These are phyloP conservation scores for Apodemus sylvaticus DNA, from an alignment of 2,113 vertebrate genomes.

Conservation along the genomic window DNA sequence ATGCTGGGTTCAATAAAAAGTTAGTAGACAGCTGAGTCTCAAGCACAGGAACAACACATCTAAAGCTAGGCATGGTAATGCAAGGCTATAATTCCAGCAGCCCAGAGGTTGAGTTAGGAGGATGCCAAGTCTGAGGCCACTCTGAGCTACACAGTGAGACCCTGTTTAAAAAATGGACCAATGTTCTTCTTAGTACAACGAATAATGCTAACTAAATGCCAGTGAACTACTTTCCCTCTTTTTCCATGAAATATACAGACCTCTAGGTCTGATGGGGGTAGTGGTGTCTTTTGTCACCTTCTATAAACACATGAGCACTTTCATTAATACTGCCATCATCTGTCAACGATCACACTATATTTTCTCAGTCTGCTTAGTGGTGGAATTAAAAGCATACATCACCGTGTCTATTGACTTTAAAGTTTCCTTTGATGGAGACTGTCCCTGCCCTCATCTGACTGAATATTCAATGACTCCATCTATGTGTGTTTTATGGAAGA, in stretches of 20 bases:
- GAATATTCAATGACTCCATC: background rate
- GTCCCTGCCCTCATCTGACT: background rate
- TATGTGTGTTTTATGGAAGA: background rate
- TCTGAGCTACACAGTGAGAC: background rate
- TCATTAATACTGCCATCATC: background rate
- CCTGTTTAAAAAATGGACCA: background rate
- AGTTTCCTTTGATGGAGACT: background rate
- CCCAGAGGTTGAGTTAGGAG: background rate
- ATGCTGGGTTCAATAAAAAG: background rate
- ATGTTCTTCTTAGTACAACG: background rate
- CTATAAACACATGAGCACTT: background rate
- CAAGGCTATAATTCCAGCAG: background rate
- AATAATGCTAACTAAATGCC: constrained; percentile 64
- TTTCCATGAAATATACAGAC: constrained; percentile 58
- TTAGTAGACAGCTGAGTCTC: background rate
- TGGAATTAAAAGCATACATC: background rate
- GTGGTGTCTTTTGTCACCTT: constrained; percentile 36
- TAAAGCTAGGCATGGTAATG: background rate
- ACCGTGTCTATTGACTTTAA: background rate
- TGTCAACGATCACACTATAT: constrained; percentile 42
- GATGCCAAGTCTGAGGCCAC: background rate
- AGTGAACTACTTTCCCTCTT: constrained; percentile 71
- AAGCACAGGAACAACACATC: background rate
- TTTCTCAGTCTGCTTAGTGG: constrained; percentile 62
- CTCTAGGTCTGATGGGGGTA: background rate